Conservation (phyloP, 2,113 vertebrate genomes). For the Setophaga coronata region DNA sequence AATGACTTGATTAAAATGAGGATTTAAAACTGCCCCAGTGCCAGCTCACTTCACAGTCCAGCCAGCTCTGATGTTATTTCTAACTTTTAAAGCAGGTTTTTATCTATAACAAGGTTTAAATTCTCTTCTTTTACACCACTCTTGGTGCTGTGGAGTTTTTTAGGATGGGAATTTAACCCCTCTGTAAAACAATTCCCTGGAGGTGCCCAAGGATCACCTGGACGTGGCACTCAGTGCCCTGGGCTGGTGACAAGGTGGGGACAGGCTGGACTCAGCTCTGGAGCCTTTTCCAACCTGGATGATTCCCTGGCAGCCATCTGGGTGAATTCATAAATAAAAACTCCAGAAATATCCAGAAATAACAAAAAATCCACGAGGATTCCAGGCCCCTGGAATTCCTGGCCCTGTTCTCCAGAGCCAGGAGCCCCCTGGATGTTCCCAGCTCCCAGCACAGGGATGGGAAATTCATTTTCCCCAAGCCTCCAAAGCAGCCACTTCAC, state of each 20-base stretch:
- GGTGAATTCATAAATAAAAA: background rate
- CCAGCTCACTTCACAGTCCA: background rate
- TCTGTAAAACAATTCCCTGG: background rate
- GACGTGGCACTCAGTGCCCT: background rate
- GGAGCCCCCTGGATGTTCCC: background rate
- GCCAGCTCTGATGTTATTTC: background rate
- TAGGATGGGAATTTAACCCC: background rate
- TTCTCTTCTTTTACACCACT: background rate
- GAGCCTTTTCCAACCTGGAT: background rate
- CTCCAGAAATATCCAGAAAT: background rate
- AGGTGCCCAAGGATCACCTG: background rate
- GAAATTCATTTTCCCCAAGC: background rate
- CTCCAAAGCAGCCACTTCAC: background rate
- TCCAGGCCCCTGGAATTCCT: background rate
- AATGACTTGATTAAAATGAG: background rate
- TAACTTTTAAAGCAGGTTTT: background rate
- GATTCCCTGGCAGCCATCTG: background rate
- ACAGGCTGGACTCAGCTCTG: rapidly evolving
- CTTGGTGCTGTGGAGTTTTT: background rate
- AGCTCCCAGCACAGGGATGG: rapidly evolving
- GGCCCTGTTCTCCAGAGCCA: background rate
- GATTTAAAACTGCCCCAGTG: background rate
- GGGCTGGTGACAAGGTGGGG: background rate
- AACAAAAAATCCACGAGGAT: background rate
- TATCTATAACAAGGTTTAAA: rapidly evolving